Evolutionary conservation across 2,113 vertebrate species (phyloP).

Genomic region (Tetrao urogallus): DNA sequence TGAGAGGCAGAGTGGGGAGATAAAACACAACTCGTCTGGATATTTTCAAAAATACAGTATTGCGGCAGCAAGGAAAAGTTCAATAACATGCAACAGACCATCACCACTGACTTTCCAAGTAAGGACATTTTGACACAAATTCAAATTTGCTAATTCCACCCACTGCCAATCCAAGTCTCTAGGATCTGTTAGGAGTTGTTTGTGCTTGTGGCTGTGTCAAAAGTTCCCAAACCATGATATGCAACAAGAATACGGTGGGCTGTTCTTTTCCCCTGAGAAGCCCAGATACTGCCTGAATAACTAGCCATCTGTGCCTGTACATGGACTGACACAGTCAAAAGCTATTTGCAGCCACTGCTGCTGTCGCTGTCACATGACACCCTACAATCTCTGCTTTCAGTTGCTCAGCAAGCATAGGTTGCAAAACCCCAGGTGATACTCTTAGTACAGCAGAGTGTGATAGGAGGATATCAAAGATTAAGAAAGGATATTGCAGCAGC

Average conservation of each 20-base stretch:
- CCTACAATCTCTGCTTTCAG: neutral
- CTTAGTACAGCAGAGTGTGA: neutral
- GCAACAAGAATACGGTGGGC: neutral
- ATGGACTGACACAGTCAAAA: neutral
- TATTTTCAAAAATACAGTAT: neutral
- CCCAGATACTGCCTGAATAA: neutral
- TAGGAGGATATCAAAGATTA: neutral
- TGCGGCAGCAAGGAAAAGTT: neutral
- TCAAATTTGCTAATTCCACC: neutral
- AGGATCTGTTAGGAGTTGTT: neutral
- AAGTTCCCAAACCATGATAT: neutral
- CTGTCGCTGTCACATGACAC: neutral
- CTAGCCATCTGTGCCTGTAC: constrained; percentile 10
- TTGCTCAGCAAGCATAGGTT: neutral
- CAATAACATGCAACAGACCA: neutral
- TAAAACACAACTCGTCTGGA: neutral
- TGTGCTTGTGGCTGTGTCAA: neutral
- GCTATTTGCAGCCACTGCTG: neutral
- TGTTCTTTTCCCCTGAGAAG: neutral
- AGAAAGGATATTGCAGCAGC: neutral
- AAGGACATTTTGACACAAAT: neutral
- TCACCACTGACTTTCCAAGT: neutral
- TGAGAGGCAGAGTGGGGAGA: neutral
- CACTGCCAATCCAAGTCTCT: neutral
- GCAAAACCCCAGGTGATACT: neutral